phyloP scores from a whole-genome alignment of 2,113 vertebrate genomes.

The Syngnathus scovelli region DNA sequence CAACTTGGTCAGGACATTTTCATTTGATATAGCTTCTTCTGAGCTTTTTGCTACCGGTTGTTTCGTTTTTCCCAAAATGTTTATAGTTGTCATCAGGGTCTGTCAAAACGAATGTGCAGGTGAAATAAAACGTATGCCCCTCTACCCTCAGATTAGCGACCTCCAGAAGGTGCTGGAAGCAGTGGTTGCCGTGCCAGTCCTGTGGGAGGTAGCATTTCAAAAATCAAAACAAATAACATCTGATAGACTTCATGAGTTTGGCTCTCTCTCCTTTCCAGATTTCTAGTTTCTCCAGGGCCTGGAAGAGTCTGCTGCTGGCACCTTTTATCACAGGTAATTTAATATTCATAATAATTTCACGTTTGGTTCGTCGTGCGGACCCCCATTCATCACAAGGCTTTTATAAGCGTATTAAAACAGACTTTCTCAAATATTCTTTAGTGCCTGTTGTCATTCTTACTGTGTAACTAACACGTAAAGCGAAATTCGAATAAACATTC shows the following conservation, averaged over 20 bases:
- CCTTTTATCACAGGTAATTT: conserved; percentile 82
- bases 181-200: conserved; percentile 73
- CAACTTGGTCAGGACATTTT: conserved; percentile 76
- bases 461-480: no score
- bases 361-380: background rate
- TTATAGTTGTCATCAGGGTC: background rate
- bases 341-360: background rate
- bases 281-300: conserved; percentile 71
- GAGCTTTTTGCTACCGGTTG: no score
- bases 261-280: conserved; percentile 48
- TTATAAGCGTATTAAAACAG: no score
- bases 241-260: background rate
- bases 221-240: background rate
- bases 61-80: background rate
- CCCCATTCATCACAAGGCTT: no score
- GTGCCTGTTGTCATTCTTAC: no score
- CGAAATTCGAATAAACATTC: no score
- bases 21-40: background rate
- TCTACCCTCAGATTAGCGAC: conserved; percentile 73
- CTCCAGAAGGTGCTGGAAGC: conserved; percentile 81
- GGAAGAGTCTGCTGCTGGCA: conserved; percentile 81
- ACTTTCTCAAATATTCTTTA: no score
- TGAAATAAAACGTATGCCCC: background rate
- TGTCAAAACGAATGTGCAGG: background rate
- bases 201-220: conserved; percentile 82